Evolutionary conservation across 2,888 invertebrate species (phyloP), one percentile per base, ranked within the genome.

Genomic region (Caenorhabditis sp.): DNA sequence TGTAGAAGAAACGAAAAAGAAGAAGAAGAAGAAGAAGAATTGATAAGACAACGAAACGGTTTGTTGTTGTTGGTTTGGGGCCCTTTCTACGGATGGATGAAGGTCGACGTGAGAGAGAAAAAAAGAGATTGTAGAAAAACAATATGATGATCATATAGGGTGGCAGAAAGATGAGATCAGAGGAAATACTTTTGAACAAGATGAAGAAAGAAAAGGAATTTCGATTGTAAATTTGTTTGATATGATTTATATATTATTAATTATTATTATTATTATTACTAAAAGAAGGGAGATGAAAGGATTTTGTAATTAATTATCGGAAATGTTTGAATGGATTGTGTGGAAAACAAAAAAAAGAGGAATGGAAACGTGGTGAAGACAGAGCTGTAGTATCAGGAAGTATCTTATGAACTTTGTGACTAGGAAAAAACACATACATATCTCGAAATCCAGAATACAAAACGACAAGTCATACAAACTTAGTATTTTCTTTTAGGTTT

Each of bases 51-150:
- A 62, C 62, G 68, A 31, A 31, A 31, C 31, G 31, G 31, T 31
- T 31, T 31, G 31, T 31, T 31, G 31, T 31, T 31, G 31, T 31
- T 31, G 62, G 68, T 62, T 58, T 62, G 53, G 37, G 51, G 21
- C 58, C 58, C 21, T 65, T 58, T 65, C 58, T 64, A 49, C 50
- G 65, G 36, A 53, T 53, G 31, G 53, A 62, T 62, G 53, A 62
- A 51, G 53, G 62, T 62, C 36, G 62, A 23, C 26, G 49, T 24
- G 50, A 26, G 53, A 21, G 24, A 36, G 53, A 62, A 53, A 36
- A n/a, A 17, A 53, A 59, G 59, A 55, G 27, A 23, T 31, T 51
- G 36, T 53, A 8, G 51, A 37, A 58, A 14, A 43, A 43, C 23
- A 43, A 58, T 58, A 60, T 50, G 53, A 53, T 53, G 53, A 53